A percentile compares a stretch with the other conserved stretches of the same genome.
These are phyloP conservation scores for Callosobruchus maculatus DNA, from an alignment of 2,888 invertebrate species.

Conservation along the genomic window DNA sequence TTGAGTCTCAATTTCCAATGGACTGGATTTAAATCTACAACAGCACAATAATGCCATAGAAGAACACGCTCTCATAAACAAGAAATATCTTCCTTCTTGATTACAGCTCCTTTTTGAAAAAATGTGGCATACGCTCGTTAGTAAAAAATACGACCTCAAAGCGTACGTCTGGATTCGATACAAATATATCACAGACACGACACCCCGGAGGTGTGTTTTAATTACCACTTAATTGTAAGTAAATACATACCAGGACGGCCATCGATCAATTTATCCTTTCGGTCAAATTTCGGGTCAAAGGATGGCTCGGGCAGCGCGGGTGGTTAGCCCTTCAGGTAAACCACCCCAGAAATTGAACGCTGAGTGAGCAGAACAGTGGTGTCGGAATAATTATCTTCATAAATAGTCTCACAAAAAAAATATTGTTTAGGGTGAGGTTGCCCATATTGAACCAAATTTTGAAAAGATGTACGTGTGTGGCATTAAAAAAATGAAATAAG, in stretches of 20 bases:
- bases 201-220: neutral
- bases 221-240: neutral
- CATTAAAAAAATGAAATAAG: too few relatives aligned
- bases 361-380: neutral
- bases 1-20: too few relatives aligned
- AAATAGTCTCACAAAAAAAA: too few relatives aligned
- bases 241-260: neutral
- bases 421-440: too few relatives aligned
- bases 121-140: neutral
- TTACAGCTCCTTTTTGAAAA: neutral
- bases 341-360: neutral
- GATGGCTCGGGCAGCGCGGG: neutral
- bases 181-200: neutral
- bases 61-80: too few relatives aligned
- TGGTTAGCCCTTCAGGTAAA: neutral
- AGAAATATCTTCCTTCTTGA: neutral
- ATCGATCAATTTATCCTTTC: neutral
- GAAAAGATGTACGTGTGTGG: too few relatives aligned
- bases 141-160: neutral
- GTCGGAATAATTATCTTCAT: too few relatives aligned
- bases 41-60: too few relatives aligned
- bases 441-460: too few relatives aligned
- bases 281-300: neutral
- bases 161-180: neutral
- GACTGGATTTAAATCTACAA: too few relatives aligned